Evolutionary conservation across 1,140 invertebrate species (phyloP), one percentile per base, ranked within the genome.

Genomic region (Proctacanthus coquilletti): DNA sequence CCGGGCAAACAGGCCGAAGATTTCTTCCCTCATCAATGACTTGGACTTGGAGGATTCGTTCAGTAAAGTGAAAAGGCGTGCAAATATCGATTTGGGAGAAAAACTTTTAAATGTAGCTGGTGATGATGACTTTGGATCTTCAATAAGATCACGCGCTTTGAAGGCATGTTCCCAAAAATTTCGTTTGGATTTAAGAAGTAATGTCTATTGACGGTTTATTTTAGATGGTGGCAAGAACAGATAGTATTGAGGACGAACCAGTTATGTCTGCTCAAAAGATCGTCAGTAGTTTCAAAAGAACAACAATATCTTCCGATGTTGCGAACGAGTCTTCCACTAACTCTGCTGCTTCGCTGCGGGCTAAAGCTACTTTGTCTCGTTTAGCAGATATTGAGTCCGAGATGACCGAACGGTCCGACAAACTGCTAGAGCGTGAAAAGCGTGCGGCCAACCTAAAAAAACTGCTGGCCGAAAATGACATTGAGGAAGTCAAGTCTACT

Each of bases 361-460:
- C 39, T 14, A 39, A 42, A 33, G 41, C 41, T 15, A 34, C 40
- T 2, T 39, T 39, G 29, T 27, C 38, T 38, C 43, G 43, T 14
- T 21, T 45, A 4, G 36, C 32, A 18, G 43, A 45, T 30, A 21
- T 45, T 14, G 40, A 45, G n/a, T 19, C 37, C 5, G 43, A 45
- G 25, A 45, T 45, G 40, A 23, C 27, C 0, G 38, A 39, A n/a
- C 29, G 41, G 19, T 30, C 15, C 13, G 38, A 42, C 19, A 45
- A 39, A 34, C 37, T 38, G 34, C 19, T 23, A 8, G 38, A 34
- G 19, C 37, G 43, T 5, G 43, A 45, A 32, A 39, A 40, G 20
- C 34, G 43, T 23, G 38, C 38, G 15, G 34, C 34, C n/a, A 37
- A 40, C 23, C 20, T 45, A 15, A 42, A 38, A 27, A 39, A 42